A percentile compares a stretch with the other conserved stretches of the same genome.
Conservation (phyloP, 2,797 vertebrate genomes). For the Hypotaenidia philippensis region DNA sequence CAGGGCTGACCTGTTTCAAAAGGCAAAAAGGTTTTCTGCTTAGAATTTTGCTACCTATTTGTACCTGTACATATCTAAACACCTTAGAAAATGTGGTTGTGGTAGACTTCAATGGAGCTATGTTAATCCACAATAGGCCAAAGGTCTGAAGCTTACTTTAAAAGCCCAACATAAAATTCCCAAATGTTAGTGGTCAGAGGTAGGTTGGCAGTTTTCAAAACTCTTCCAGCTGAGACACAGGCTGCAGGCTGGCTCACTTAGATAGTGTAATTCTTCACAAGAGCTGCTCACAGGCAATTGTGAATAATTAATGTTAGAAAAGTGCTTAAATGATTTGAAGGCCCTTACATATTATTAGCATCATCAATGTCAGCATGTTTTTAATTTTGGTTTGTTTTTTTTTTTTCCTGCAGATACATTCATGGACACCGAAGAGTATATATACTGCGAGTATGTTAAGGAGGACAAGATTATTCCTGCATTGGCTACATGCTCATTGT, state of each 20-base stretch:
- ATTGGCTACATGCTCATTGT: background rate
- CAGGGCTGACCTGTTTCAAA: background rate
- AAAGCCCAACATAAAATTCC: background rate
- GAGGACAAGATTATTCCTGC: background rate
- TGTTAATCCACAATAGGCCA: background rate
- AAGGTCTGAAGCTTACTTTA: slow-evolving; percentile 15
- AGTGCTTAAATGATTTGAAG: background rate
- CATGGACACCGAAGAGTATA: background rate
- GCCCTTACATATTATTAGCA: background rate
- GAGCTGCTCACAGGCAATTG: background rate
- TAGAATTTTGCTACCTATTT: background rate
- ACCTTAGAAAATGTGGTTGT: background rate
- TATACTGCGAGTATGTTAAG: background rate
- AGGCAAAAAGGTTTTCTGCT: background rate
- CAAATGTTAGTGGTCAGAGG: background rate
- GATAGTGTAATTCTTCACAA: background rate
- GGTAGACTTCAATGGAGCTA: background rate
- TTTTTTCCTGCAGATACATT: slow-evolving; percentile 43
- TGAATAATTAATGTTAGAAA: background rate
- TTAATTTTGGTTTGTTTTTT: slow-evolving; percentile 17
- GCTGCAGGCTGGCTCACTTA: background rate
- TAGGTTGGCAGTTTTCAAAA: background rate
- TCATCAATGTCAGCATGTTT: background rate
- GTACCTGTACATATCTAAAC: background rate
- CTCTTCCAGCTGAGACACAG: slow-evolving; percentile 18